Percentiles rank a stretch among this genome's conserved stretches.
phyloP scores from a whole-genome alignment of 2,888 invertebrate genomes.

The Archaeoteleia sp. region DNA sequence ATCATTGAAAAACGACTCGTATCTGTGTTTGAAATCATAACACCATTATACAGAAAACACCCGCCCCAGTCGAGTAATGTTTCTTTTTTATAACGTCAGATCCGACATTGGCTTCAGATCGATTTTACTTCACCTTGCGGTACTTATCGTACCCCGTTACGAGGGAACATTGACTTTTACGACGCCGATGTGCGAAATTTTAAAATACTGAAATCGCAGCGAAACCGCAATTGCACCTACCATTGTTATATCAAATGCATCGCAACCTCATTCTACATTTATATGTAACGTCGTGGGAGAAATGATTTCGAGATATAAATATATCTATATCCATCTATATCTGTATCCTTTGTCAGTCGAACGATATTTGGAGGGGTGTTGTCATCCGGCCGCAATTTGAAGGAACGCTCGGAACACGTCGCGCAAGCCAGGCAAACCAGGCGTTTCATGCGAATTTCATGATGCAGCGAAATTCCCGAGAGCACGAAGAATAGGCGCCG shows the following conservation, averaged over 20 bases:
- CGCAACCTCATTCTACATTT: constrained; percentile 13
- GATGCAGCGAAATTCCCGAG: constrained; percentile 49
- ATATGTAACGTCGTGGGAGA: too few species aligned
- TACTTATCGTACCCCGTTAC: constrained; percentile 74
- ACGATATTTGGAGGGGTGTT: too few species aligned
- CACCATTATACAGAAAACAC: constrained; percentile 64
- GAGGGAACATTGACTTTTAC: constrained; percentile 74
- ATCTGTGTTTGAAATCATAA: constrained; percentile 66
- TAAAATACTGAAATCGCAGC: constrained; percentile 48
- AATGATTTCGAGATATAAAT: too few species aligned
- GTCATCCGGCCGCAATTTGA: too few species aligned
- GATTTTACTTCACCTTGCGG: constrained; percentile 64
- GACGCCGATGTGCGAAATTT: constrained; percentile 61
- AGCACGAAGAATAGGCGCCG: constrained; percentile 49
- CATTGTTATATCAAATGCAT: constrained; percentile 22
- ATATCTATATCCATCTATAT: too few species aligned
- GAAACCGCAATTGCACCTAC: constrained; percentile 29
- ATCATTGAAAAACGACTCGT: constrained; percentile 42
- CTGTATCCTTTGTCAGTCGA: too few species aligned
- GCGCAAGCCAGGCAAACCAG: constrained; percentile 21
- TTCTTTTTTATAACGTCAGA: constrained; percentile 70
- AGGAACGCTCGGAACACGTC: not conserved
- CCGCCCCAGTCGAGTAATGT: constrained; percentile 55
- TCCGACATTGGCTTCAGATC: constrained; percentile 68
- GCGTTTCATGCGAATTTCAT: constrained; percentile 51